phyloP scores from a whole-genome alignment of 2,888 invertebrate species.

The Piscicola geometra region DNA sequence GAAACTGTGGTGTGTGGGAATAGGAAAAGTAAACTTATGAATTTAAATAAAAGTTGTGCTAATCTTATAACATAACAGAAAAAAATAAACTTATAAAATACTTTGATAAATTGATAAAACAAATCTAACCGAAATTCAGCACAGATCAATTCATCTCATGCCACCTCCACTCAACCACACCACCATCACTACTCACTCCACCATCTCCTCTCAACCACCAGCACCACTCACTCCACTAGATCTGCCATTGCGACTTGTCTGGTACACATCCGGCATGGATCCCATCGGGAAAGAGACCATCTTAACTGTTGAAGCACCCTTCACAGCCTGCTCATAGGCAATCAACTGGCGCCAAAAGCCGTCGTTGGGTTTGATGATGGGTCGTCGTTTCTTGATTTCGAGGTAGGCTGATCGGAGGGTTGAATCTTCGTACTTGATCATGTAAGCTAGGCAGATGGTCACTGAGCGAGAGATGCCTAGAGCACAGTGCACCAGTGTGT shows the following conservation, averaged over 20 bases:
- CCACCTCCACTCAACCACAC: too few species aligned
- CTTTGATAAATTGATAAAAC: too few species aligned
- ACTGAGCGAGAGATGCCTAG: conserved; percentile 37
- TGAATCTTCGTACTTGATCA: conserved; percentile 33
- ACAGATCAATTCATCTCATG: too few species aligned
- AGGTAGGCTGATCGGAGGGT: conserved; percentile 32
- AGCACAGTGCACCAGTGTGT: conserved; percentile 36
- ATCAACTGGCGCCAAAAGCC: conserved; percentile 39
- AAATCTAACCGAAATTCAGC: too few species aligned
- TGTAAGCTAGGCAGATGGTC: conserved; percentile 37
- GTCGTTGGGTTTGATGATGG: conserved; percentile 34
- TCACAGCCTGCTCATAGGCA: conserved; percentile 23
- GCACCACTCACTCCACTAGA: neutral
- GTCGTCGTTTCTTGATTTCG: conserved; percentile 23
- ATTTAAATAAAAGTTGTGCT: too few species aligned
- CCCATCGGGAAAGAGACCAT: conserved; percentile 34
- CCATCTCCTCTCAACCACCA: too few species aligned
- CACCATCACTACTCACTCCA: too few species aligned
- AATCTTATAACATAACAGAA: too few species aligned
- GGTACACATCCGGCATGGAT: conserved; percentile 33
- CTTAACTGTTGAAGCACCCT: conserved; percentile 32
- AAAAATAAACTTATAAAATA: too few species aligned
- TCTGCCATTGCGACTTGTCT: neutral
- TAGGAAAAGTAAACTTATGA: too few species aligned
- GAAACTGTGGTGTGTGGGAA: too few species aligned